Percentiles rank a stretch among this genome's conserved stretches.
Conservation (phyloP, 2,797 vertebrate species). For the Sternotherus odoratus region DNA sequence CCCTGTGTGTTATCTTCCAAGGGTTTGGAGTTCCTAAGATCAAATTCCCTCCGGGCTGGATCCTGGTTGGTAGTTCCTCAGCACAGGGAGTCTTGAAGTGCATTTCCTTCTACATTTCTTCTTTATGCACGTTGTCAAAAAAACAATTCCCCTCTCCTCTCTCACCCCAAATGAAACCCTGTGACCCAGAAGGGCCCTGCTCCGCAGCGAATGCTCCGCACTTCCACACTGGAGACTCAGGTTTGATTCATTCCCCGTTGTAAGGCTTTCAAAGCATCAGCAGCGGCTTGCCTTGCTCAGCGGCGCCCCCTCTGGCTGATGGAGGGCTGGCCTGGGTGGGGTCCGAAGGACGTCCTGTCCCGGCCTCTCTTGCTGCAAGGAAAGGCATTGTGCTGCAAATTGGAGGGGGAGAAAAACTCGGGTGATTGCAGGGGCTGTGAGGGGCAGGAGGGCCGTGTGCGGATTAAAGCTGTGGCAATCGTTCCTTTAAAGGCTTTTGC, state of each 20-base stretch:
- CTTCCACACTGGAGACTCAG: background rate
- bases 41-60: background rate
- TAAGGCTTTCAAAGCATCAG: background rate
- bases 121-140: background rate
- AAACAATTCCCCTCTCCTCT: background rate
- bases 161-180: background rate
- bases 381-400: background rate
- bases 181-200: background rate
- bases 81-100: background rate
- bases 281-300: background rate
- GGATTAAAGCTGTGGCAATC: background rate
- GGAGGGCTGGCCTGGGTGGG: background rate
- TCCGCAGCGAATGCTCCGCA: background rate
- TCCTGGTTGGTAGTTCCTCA: conserved; percentile 20
- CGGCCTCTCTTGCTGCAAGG: background rate
- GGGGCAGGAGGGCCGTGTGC: background rate
- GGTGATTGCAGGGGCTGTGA: background rate
- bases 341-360: background rate
- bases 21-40: background rate
- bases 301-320: background rate
- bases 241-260: background rate
- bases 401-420: background rate
- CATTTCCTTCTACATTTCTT: background rate
- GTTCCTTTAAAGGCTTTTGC: conserved; percentile 1
- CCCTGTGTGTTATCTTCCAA: conserved; percentile 36